Evolutionary conservation across 2,888 invertebrate species (phyloP).

Genomic region (Nectonema munidae): DNA sequence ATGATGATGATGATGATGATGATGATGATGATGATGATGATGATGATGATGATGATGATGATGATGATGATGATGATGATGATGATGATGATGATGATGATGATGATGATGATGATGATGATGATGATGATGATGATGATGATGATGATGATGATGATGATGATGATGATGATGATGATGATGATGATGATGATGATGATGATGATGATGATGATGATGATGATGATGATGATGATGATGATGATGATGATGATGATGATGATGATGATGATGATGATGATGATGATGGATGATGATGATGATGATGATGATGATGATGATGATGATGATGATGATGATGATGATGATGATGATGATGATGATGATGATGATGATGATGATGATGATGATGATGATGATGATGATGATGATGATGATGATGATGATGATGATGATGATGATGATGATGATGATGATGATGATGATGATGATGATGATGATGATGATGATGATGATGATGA

Average conservation of each 20-base stretch:
- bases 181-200: slow-evolving; percentile 19
- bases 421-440: slow-evolving; percentile 19
- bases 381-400: slow-evolving; percentile 19
- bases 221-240: slow-evolving; percentile 19
- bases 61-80: slow-evolving; percentile 13
- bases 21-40: slow-evolving; percentile 13
- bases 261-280: no score
- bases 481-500: slow-evolving; percentile 19
- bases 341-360: slow-evolving; percentile 19
- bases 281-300: no score
- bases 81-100: slow-evolving; percentile 19
- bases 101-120: slow-evolving; percentile 16
- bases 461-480: slow-evolving; percentile 19
- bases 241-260: slow-evolving; percentile 19
- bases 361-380: slow-evolving; percentile 19
- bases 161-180: slow-evolving; percentile 19
- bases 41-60: slow-evolving; percentile 13
- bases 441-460: slow-evolving; percentile 19
- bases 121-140: slow-evolving; percentile 20
- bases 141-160: slow-evolving; percentile 20
- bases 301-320: no score
- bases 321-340: slow-evolving; percentile 20
- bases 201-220: slow-evolving; percentile 19
- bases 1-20: slow-evolving; percentile 8
- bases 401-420: slow-evolving; percentile 19